Conservation (phyloP, 2,797 vertebrate species). For the Eupleurogrammus muticus region DNA sequence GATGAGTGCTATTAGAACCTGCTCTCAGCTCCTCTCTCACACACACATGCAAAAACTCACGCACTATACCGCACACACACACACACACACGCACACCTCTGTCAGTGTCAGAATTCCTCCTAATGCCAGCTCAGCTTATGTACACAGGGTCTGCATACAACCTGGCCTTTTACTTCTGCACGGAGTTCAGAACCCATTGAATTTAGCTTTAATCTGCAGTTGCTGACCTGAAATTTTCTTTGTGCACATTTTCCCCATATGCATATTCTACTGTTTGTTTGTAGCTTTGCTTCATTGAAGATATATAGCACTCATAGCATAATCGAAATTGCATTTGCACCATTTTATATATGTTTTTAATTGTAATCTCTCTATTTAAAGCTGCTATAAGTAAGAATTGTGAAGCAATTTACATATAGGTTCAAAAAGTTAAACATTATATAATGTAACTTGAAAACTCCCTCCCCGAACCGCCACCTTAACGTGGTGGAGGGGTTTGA, state of each 20-base stretch:
- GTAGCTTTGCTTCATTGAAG: not conserved
- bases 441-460: too few species aligned
- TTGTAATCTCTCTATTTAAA: too few species aligned
- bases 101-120: constrained; percentile 35
- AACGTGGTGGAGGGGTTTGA: too few species aligned
- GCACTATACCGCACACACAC: constrained; percentile 17
- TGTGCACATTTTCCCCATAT: not conserved
- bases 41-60: constrained; percentile 13
- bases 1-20: constrained; percentile 60
- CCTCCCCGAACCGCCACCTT: too few species aligned
- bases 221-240: too few species aligned
- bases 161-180: not conserved
- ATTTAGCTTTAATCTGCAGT: not conserved
- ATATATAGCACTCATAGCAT: not conserved
- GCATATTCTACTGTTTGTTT: not conserved
- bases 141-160: not conserved
- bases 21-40: constrained; percentile 52
- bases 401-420: too few species aligned
- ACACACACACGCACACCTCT: constrained; percentile 24
- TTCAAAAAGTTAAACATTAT: too few species aligned
- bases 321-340: too few species aligned
- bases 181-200: not conserved
- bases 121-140: constrained; percentile 34
- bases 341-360: too few species aligned
- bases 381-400: too few species aligned